phyloP scores from a whole-genome alignment of 2,888 invertebrate species.

The Acanthosepion esculentum region DNA sequence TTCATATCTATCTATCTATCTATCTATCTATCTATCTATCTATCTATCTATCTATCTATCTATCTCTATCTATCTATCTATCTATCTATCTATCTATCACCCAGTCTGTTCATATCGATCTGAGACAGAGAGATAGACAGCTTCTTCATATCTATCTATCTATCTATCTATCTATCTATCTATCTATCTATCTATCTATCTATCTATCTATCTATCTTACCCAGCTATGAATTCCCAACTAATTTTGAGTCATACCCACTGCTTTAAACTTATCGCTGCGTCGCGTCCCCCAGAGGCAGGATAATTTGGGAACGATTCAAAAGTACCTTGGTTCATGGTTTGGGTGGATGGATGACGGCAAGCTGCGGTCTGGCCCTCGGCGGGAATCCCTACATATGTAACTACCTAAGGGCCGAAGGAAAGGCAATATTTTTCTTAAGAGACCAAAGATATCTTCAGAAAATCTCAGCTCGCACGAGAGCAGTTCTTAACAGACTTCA shows the following conservation, averaged over 20 bases:
- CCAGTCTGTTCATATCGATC: too few species aligned
- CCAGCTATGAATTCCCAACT: background rate
- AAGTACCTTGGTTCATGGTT: background rate
- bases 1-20: too few species aligned
- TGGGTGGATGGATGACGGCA: background rate
- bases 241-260: background rate
- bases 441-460: background rate
- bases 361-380: background rate
- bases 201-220: background rate
- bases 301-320: background rate
- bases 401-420: background rate
- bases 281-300: background rate
- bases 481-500: too few species aligned
- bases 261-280: background rate
- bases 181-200: background rate
- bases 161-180: too few species aligned
- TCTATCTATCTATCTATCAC: too few species aligned
- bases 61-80: too few species aligned
- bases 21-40: too few species aligned
- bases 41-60: too few species aligned
- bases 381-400: background rate
- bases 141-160: too few species aligned
- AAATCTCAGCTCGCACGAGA: too few species aligned
- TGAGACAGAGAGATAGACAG: too few species aligned
- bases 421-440: background rate